A percentile compares a stretch with the other conserved stretches of the same genome.
Conservation (phyloP, 1,140 invertebrate genomes). For the Drosophila paulistorum region DNA sequence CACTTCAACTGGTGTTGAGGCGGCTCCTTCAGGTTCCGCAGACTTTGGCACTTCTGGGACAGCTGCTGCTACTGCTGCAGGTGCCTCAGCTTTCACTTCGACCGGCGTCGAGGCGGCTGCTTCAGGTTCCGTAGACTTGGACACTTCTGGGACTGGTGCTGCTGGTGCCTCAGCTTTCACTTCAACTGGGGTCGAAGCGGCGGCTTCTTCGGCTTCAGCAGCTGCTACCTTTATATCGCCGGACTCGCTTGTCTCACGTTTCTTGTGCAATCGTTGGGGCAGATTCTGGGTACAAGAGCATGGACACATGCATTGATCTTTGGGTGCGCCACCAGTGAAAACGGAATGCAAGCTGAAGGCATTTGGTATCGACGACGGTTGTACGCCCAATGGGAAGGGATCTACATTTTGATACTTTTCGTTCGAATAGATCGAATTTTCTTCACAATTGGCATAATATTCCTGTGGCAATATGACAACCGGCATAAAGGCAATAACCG, state of each 20-base stretch:
- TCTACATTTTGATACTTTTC: conserved; percentile 64
- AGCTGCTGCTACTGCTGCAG: neutral
- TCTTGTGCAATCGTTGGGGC: conserved; percentile 63
- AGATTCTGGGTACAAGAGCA: conserved; percentile 81
- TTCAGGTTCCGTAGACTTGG: conserved; percentile 19
- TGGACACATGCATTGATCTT: conserved; percentile 81
- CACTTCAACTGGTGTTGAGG: conserved; percentile 26
- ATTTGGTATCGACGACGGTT: conserved; percentile 61
- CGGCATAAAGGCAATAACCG: conserved; percentile 85
- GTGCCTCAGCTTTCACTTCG: conserved; percentile 28
- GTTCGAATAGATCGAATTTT: conserved; percentile 54
- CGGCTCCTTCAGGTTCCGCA: conserved; percentile 12
- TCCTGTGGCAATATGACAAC: conserved; percentile 85
- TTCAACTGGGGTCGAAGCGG: conserved; percentile 21
- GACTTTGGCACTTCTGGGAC: neutral
- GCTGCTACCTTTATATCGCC: conserved; percentile 33
- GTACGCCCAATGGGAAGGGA: conserved; percentile 75
- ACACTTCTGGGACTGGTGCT: neutral
- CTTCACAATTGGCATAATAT: conserved; percentile 69
- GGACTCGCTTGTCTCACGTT: conserved; percentile 62
- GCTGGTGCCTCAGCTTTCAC: conserved; percentile 25
- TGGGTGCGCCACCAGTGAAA: conserved; percentile 65
- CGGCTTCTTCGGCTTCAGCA: neutral
- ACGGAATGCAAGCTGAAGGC: conserved; percentile 72
- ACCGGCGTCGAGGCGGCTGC: conserved; percentile 18